Conservation (phyloP, 2,888 invertebrate genomes). For the Sinohyriopsis cumingii region DNA sequence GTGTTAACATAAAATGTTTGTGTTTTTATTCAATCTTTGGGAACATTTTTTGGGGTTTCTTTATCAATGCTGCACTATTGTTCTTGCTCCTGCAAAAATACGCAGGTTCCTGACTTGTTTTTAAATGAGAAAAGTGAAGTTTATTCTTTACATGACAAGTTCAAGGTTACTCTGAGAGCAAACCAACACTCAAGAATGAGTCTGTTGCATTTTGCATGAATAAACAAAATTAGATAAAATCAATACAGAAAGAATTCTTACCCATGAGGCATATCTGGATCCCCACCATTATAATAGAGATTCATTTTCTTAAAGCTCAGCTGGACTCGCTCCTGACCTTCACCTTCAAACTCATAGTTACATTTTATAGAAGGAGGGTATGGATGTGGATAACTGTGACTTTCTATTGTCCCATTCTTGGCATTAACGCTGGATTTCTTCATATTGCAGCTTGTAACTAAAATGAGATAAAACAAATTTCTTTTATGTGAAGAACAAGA, state of each 20-base stretch:
- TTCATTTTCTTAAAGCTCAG: conserved; percentile 77
- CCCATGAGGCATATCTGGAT: conserved; percentile 56
- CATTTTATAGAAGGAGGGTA: conserved; percentile 84
- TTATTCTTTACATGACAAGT: too few species aligned
- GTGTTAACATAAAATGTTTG: too few species aligned
- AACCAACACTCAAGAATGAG: too few species aligned
- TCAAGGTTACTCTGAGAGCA: too few species aligned
- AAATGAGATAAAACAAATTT: conserved; percentile 24
- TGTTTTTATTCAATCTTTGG: too few species aligned
- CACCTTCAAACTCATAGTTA: conserved; percentile 85
- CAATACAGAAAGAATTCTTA: conserved; percentile 36
- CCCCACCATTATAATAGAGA: conserved; percentile 55
- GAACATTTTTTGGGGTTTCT: too few species aligned
- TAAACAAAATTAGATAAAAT: too few species aligned
- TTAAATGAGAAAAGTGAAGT: too few species aligned
- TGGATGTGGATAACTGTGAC: conserved; percentile 86
- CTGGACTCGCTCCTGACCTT: conserved; percentile 85
- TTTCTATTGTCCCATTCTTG: conserved; percentile 81
- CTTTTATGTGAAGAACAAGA: background rate
- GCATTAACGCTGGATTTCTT: conserved; percentile 41
- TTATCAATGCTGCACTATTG: too few species aligned
- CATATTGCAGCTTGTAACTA: conserved; percentile 55
- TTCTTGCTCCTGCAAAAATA: too few species aligned
- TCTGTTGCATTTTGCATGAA: too few species aligned
- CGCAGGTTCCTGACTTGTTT: too few species aligned